Evolutionary conservation across 2,113 vertebrate genomes (phyloP), one percentile per base, ranked within the genome.

Genomic region (Mungos mungo): DNA sequence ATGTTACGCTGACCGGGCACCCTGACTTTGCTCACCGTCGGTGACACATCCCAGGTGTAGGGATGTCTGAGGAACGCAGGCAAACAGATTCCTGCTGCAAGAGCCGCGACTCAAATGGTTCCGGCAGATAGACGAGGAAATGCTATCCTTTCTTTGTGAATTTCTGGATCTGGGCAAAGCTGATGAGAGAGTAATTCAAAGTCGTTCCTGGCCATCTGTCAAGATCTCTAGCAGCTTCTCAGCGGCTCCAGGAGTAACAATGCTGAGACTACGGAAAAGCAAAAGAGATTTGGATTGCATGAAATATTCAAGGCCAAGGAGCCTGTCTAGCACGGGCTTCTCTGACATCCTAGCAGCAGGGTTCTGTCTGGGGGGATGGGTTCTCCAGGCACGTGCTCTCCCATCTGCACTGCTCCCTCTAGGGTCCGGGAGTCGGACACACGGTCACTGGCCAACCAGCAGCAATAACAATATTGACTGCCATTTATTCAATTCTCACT

Each of bases 191-290:
- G 11, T 18, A 54, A 57, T 60, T 92, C 45, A 38, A 27, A 72
- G 27, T 31, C 18, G n/a, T 35, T 69, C 25, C 6, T 3, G 41
- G 41, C 54, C 54, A 2, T 81, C 63, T 76, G 10, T 0, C 80
- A 45, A 47, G 35, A 81, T 88, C 88, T 77, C 65, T 38, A 25
- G 91, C n/a, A 71, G 82, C 66, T 35, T 87, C 21, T 85, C 63
- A 3, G 47, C 9, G 52, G 31, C 52, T 72, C n/a, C 54, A 27
- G 41, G 77, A 52, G 23, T 85, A 83, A 65, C 77, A 38, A 10
- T 6, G 18, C 60, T 72, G 41, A 89, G 9, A 5, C 35, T 16
- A 8, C 38, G 8, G 50, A 47, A 66, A 8, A 66, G 38, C 47
- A 38, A 81, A 76, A 68, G 76, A 77, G 69, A 25, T 5, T 50